A percentile compares a stretch with the other conserved stretches of the same genome.
phyloP scores from a whole-genome alignment of 2,113 vertebrate species.

The Hippocampus zosterae region DNA sequence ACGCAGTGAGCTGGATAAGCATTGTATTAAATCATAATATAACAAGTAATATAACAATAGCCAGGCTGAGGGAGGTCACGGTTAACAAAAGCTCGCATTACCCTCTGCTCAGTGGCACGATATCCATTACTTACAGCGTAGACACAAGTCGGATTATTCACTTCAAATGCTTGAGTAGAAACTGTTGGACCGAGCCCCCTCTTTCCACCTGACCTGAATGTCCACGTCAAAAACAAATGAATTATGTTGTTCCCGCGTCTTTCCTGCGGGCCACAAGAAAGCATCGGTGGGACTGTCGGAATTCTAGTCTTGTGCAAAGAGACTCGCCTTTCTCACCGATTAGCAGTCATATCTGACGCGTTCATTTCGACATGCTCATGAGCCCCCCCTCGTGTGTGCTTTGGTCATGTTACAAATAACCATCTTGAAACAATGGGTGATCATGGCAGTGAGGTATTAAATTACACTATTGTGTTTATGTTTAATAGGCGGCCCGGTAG shows the following conservation, averaged over 20 bases:
- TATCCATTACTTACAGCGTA: neutral
- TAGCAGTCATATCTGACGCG: neutral
- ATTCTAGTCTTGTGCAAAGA: neutral
- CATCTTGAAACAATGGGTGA: neutral
- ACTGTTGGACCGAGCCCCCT: neutral
- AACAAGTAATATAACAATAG: conserved; percentile 24
- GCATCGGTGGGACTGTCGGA: neutral
- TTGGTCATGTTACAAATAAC: neutral
- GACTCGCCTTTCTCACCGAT: neutral
- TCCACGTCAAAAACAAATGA: neutral
- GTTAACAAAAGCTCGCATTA: neutral
- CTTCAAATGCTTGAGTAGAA: neutral
- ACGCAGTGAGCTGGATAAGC: conserved; percentile 16
- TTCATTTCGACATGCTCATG: neutral
- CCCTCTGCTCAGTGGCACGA: neutral
- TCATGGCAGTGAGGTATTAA: neutral
- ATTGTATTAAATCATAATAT: conserved; percentile 17
- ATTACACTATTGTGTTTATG: neutral
- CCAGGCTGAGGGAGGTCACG: conserved; percentile 2
- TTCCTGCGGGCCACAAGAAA: neutral
- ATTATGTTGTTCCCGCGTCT: neutral
- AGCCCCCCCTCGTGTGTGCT: neutral
- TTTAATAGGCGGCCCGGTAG: too few species aligned
- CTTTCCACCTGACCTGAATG: neutral
- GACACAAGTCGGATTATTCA: neutral